Evolutionary conservation across 2,797 vertebrate genomes (phyloP).

Genomic region (Erpetoichthys calabaricus): DNA sequence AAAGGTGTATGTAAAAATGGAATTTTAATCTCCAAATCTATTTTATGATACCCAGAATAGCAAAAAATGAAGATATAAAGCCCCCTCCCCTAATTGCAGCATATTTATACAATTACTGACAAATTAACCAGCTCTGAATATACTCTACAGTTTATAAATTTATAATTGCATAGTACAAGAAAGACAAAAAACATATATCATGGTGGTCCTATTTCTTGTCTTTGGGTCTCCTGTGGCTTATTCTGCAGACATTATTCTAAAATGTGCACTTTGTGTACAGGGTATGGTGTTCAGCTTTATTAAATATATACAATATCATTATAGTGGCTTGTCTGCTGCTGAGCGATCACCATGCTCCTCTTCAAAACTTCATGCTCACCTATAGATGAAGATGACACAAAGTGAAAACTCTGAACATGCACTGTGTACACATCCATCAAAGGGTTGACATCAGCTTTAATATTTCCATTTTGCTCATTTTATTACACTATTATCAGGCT

Average conservation of each 20-base stretch:
- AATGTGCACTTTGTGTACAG: background rate
- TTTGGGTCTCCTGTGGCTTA: slow-evolving; percentile 70
- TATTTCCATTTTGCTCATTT: background rate
- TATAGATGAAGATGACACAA: background rate
- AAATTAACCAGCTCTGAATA: slow-evolving; percentile 55
- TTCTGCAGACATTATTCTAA: slow-evolving; percentile 20
- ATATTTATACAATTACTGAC: slow-evolving; percentile 71
- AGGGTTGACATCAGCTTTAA: too few relatives aligned
- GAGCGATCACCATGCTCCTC: background rate
- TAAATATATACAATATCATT: slow-evolving; percentile 16
- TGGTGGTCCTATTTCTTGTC: slow-evolving; percentile 60
- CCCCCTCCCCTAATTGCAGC: slow-evolving; percentile 48
- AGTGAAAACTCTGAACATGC: background rate
- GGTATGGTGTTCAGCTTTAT: background rate
- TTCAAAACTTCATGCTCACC: background rate
- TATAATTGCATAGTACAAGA: slow-evolving; percentile 98
- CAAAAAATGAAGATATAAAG: slow-evolving; percentile 50
- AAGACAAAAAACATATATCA: slow-evolving; percentile 48
- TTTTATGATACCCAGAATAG: slow-evolving; percentile 30
- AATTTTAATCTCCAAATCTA: slow-evolving; percentile 54
- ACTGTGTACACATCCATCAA: background rate
- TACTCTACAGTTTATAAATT: slow-evolving; percentile 71
- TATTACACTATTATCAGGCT: background rate
- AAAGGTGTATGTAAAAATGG: slow-evolving; percentile 51
- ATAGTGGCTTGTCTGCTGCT: background rate